Evolutionary conservation across 2,113 vertebrate species (phyloP).

Genomic region (Xenopus laevis): DNA sequence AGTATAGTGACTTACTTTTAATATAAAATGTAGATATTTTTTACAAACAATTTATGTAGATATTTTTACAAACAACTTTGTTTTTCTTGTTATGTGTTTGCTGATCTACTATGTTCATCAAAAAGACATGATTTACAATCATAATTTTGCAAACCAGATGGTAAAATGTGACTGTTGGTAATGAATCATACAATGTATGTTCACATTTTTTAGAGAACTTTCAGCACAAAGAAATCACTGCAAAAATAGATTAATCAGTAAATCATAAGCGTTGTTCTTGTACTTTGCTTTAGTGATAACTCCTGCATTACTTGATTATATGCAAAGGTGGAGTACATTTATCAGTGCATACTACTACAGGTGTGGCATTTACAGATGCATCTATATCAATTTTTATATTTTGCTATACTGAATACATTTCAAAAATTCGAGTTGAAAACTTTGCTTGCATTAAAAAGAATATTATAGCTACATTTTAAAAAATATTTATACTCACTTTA

Average conservation of each 20-base stretch:
- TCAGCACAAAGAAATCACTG: background rate
- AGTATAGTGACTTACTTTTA: too few species aligned
- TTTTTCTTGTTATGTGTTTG: background rate
- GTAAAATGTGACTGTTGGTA: slow-evolving; percentile 25
- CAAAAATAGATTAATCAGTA: slow-evolving; percentile 8
- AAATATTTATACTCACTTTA: too few species aligned
- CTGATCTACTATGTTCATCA: slow-evolving; percentile 9
- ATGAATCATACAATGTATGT: slow-evolving; percentile 14
- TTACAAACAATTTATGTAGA: too few species aligned
- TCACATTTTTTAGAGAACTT: slow-evolving; percentile 23
- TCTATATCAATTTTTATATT: slow-evolving; percentile 46
- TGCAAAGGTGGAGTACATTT: slow-evolving; percentile 17
- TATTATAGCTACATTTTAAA: too few species aligned
- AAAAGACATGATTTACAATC: slow-evolving; percentile 21
- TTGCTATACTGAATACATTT: slow-evolving; percentile 4
- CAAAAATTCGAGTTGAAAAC: slow-evolving; percentile 58
- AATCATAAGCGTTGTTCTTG: slow-evolving; percentile 19
- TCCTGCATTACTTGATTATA: slow-evolving; percentile 1
- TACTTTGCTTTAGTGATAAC: background rate
- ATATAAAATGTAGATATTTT: too few species aligned
- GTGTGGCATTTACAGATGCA: slow-evolving; percentile 22
- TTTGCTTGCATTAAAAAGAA: slow-evolving; percentile 53
- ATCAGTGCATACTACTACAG: slow-evolving; percentile 19
- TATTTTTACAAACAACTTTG: too few species aligned
- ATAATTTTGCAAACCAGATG: slow-evolving; percentile 27